A percentile compares a stretch with the other conserved stretches of the same genome.
These are phyloP conservation scores for Tyrophagus putrescentiae DNA, from an alignment of 1,140 invertebrate species.

Conservation along the genomic window DNA sequence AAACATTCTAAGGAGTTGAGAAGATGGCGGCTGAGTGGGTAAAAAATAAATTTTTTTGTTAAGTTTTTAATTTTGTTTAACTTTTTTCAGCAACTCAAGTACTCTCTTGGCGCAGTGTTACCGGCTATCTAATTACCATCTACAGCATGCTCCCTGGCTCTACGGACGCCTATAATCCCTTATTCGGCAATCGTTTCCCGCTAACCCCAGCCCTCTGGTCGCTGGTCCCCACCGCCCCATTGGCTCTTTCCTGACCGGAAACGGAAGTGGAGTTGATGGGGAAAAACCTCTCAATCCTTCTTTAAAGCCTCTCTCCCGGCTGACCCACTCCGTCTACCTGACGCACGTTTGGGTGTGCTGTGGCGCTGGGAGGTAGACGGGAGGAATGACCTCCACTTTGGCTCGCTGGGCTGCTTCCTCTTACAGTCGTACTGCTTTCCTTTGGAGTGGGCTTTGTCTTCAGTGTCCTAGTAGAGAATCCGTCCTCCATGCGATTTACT, in stretches of 20 bases:
- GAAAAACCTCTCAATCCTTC: neutral
- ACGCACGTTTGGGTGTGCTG: constrained; percentile 30
- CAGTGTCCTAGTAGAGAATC: neutral
- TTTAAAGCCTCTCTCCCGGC: constrained; percentile 27
- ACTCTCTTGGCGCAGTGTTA: neutral
- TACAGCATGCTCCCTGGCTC: neutral
- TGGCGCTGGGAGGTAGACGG: neutral
- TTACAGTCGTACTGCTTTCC: neutral
- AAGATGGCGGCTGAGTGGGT: too few relatives aligned
- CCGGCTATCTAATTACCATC: neutral
- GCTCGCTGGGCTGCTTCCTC: neutral
- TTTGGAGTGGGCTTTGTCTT: constrained; percentile 1
- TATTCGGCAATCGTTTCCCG: neutral
- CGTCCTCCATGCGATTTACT: neutral
- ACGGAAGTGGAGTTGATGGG: neutral
- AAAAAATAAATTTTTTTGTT: neutral
- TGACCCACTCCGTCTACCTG: constrained; percentile 31
- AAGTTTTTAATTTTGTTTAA: neutral
- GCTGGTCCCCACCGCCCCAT: neutral
- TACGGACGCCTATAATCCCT: neutral
- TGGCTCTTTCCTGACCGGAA: neutral
- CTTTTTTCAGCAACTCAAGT: neutral
- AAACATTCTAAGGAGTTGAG: neutral
- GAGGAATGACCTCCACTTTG: constrained; percentile 12
- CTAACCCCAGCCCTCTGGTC: neutral